A percentile compares a stretch with the other conserved stretches of the same genome.
Conservation (phyloP, 1,140 invertebrate genomes). For the Reticulitermes speratus region DNA sequence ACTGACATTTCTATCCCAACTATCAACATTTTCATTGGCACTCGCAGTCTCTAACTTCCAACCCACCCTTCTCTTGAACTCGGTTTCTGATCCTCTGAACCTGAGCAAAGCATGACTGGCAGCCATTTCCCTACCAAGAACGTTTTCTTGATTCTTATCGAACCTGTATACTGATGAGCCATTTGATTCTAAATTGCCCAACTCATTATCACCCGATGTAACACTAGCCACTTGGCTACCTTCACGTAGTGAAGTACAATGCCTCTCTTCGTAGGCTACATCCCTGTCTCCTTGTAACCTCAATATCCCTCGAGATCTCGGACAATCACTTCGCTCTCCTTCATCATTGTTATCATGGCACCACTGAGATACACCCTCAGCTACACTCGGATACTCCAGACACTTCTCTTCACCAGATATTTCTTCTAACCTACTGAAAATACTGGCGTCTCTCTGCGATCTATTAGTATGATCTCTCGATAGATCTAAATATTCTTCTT, state of each 20-base stretch:
- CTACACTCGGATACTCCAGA: not conserved
- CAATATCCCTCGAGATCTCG: not conserved
- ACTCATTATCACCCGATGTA: not conserved
- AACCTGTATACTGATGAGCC: not conserved
- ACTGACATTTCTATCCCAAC: not conserved
- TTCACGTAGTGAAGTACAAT: not conserved
- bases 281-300: not conserved
- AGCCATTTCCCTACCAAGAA: not conserved
- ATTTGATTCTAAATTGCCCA: not conserved
- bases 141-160: not conserved
- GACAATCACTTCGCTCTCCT: not conserved
- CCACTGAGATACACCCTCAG: not conserved
- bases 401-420: not conserved
- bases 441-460: not conserved
- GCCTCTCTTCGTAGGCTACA: not conserved
- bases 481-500: constrained; percentile 40
- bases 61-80: not conserved
- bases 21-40: not conserved
- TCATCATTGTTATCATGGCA: not conserved
- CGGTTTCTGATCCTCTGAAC: not conserved
- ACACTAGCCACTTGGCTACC: not conserved
- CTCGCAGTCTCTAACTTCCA: not conserved
- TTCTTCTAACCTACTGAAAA: not conserved
- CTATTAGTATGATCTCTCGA: not conserved
- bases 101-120: not conserved